phyloP scores from a whole-genome alignment of 2,888 invertebrate species.

The Torymus auratus region DNA sequence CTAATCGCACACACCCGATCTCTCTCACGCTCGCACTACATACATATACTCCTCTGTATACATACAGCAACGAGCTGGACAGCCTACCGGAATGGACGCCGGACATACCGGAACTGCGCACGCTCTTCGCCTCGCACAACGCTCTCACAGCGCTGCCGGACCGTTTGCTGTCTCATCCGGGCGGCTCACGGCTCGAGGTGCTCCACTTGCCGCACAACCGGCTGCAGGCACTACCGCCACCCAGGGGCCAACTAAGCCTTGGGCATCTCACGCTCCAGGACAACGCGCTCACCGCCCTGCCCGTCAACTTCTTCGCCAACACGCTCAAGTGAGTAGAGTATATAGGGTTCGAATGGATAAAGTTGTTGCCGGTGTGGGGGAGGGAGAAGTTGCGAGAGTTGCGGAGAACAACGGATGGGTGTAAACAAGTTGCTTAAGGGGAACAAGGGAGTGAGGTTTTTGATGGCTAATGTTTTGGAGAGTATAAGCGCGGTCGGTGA shows the following conservation, averaged over 20 bases:
- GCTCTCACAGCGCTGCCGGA: slow-evolving; percentile 84
- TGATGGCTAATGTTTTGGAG: not conserved
- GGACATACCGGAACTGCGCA: slow-evolving; percentile 84
- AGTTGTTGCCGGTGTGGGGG: no score
- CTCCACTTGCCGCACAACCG: slow-evolving; percentile 88
- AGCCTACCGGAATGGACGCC: slow-evolving; percentile 87
- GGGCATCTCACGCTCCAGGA: slow-evolving; percentile 84
- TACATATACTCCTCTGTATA: not conserved
- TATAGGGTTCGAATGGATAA: no score
- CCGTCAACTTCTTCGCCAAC: slow-evolving; percentile 85
- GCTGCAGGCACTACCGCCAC: slow-evolving; percentile 84
- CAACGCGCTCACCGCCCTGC: slow-evolving; percentile 85
- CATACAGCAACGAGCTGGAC: slow-evolving; percentile 82
- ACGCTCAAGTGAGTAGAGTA: slow-evolving; percentile 76
- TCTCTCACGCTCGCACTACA: no score
- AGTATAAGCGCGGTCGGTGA: not conserved
- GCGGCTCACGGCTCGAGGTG: slow-evolving; percentile 81
- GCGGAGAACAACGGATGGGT: no score
- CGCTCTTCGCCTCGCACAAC: slow-evolving; percentile 87
- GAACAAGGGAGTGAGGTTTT: not conserved
- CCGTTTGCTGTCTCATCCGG: slow-evolving; percentile 85
- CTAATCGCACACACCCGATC: no score
- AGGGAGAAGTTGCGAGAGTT: no score
- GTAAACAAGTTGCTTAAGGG: no score
- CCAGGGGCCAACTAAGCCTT: slow-evolving; percentile 84